These are phyloP conservation scores for Gymnoscelis rufifasciata DNA, from an alignment of 2,888 invertebrate genomes.

Conservation along the genomic window DNA sequence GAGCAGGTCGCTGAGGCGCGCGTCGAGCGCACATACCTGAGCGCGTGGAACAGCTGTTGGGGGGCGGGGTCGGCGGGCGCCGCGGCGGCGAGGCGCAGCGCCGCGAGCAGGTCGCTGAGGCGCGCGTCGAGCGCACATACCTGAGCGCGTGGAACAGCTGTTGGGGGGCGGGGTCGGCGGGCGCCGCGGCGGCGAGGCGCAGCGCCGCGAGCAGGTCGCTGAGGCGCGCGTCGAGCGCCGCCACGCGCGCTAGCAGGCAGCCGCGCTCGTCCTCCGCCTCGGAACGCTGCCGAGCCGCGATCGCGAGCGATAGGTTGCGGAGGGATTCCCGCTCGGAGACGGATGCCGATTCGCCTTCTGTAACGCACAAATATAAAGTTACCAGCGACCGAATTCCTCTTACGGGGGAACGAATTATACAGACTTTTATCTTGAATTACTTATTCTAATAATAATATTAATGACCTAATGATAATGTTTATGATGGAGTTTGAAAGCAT, in stretches of 20 bases:
- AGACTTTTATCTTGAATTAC: no score
- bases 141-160: constrained; percentile 22
- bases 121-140: constrained; percentile 71
- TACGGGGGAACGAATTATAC: no score
- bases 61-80: constrained; percentile 73
- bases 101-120: constrained; percentile 36
- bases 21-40: no score
- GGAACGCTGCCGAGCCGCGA: constrained; percentile 84
- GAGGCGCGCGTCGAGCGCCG: constrained; percentile 81
- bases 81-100: constrained; percentile 79
- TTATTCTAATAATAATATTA: no score
- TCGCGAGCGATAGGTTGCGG: constrained; percentile 87
- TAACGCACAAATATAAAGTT: no score
- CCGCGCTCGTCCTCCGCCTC: constrained; percentile 77
- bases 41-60: constrained; percentile 15
- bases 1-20: neutral
- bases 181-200: constrained; percentile 79
- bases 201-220: constrained; percentile 86
- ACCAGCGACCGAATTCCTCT: no score
- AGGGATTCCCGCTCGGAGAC: constrained; percentile 83
- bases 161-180: constrained; percentile 54
- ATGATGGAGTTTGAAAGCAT: no score
- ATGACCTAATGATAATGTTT: no score
- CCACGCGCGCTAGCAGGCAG: constrained; percentile 47
- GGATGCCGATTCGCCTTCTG: constrained; percentile 50